Evolutionary conservation across 2,888 invertebrate species (phyloP), one percentile per base, ranked within the genome.

Genomic region (Ennomos quercinarius): DNA sequence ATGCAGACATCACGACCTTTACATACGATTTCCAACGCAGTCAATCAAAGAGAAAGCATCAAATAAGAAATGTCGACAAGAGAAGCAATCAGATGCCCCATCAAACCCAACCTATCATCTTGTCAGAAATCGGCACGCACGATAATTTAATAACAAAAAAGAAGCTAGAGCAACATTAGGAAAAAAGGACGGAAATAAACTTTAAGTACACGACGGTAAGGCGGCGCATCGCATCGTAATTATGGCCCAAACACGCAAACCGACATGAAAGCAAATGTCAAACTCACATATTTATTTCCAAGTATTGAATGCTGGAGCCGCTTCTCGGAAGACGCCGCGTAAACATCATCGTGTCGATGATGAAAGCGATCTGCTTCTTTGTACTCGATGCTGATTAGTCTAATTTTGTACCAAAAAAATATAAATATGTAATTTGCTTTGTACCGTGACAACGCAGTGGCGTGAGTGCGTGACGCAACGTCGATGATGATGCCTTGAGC

Each of bases 231-330:
- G 70, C 75, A 70, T 79, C 79, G 83, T 90, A 91, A 91, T 91
- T 91, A 89, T 86, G 81, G 81, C 76, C 84, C 80, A 81, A 87
- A 88, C 92, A 90, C 89, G 89, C 90, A 79, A 90, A 85, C 76
- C 73, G 83, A 89, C 91, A 91, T 92, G 91, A 92, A 92, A 92
- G 92, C 91, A 89, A 91, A 92, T 92, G 91, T 92, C 92, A 92
- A 92, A 89, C 89, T 89, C 89, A 90, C 91, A 90, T 90, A 92
- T 92, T 91, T 92, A 92, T 91, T 92, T 92, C 92, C 91, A 88
- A 91, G 92, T 92, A 92, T 92, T 91, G 92, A 90, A 92, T 87
- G 85, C 80, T 83, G 87, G 83, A 80, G 81, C 81, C 82, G 86
- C 73, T 91, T 92, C 91, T 89, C 80, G 80, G 91, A 91, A 92